Evolutionary conservation across 2,113 vertebrate genomes (phyloP).

Genomic region (Eudyptes chrysolophus): DNA sequence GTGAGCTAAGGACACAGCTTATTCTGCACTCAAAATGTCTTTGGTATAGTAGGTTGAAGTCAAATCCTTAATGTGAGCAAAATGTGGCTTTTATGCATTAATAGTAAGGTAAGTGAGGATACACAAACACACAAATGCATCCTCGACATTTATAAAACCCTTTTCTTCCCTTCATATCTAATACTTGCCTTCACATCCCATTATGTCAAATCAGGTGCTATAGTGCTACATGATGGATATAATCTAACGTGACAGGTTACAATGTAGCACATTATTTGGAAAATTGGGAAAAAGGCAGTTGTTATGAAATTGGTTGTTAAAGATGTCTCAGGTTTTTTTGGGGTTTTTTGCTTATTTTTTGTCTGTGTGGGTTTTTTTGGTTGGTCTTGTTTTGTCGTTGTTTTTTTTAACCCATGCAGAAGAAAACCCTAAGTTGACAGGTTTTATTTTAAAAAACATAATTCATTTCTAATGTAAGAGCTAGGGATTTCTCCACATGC

Average conservation of each 20-base stretch:
- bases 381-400: not conserved
- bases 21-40: not conserved
- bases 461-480: not conserved
- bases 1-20: not conserved
- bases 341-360: not conserved
- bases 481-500: not conserved
- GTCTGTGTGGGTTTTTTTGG: accelerated
- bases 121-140: not conserved
- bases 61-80: not conserved
- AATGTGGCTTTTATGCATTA: not conserved
- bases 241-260: conserved; percentile 32
- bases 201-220: conserved; percentile 14
- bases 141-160: not conserved
- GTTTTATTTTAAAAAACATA: not conserved
- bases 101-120: not conserved
- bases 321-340: not conserved
- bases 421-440: not conserved
- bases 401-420: not conserved
- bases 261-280: conserved; percentile 32
- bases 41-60: not conserved
- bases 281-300: not conserved
- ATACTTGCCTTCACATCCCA: conserved; percentile 7
- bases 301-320: not conserved
- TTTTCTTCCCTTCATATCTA: not conserved
- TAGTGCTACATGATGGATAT: not conserved